phyloP scores from a whole-genome alignment of 2,113 vertebrate genomes.

The Sorex fumeus region DNA sequence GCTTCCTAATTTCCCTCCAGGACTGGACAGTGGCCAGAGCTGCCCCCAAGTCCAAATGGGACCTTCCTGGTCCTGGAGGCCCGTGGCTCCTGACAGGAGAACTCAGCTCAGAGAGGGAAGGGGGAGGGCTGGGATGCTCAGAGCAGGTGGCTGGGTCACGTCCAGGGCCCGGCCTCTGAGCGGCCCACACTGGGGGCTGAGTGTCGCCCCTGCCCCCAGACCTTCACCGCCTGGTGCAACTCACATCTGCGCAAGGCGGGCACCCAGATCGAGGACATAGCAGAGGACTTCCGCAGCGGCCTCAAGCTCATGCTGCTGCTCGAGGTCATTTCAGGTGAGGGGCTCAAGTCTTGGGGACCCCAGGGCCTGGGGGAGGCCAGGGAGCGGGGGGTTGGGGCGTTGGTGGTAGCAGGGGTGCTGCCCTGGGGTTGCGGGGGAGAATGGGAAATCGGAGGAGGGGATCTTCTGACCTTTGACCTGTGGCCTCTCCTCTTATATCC shows the following conservation, averaged over 20 bases:
- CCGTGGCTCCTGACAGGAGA: not conserved
- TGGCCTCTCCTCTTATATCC: constrained; percentile 15
- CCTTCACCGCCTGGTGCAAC: constrained; percentile 97
- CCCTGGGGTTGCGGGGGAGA: not conserved
- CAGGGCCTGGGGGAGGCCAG: not conserved
- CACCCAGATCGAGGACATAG: constrained; percentile 96
- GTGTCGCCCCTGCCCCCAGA: constrained; percentile 86
- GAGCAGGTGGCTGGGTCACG: not conserved
- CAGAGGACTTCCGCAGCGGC: constrained; percentile 96
- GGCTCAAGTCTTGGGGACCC: fast-evolving
- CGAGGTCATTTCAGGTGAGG: constrained; percentile 95
- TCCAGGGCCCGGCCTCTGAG: not conserved
- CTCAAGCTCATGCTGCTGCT: constrained; percentile 96
- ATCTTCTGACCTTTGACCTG: not conserved
- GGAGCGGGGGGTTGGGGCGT: not conserved
- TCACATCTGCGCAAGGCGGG: constrained; percentile 96
- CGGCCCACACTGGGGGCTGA: not conserved
- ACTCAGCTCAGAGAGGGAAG: not conserved
- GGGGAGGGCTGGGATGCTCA: not conserved
- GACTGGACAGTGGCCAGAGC: not conserved
- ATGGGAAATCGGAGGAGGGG: not conserved
- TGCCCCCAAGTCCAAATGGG: not conserved
- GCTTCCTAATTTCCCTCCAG: not conserved
- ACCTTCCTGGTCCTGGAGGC: not conserved
- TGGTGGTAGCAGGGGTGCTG: not conserved